phyloP scores from a whole-genome alignment of 1,140 invertebrate species.

The Drosophila albomicans region DNA sequence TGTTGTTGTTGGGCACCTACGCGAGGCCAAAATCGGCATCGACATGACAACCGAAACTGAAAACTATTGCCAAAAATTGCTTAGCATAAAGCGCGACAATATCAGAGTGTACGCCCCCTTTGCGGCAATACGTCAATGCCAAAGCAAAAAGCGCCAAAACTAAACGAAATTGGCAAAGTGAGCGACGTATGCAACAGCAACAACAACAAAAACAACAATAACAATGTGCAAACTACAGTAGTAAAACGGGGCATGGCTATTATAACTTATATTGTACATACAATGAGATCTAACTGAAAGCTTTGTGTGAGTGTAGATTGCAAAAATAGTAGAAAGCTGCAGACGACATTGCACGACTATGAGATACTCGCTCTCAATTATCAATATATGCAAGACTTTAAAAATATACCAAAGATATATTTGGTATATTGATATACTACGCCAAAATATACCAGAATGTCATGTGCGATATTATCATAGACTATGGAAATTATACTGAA shows the following conservation, averaged over 20 bases:
- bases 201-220: conserved; percentile 38
- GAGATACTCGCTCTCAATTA: no score
- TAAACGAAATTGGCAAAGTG: conserved; percentile 59
- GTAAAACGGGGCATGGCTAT: conserved; percentile 66
- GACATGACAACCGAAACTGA: neutral
- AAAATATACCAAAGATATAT: no score
- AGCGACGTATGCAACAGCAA: conserved; percentile 60
- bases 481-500: no score
- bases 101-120: conserved; percentile 75
- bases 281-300: conserved; percentile 14
- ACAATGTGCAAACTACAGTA: conserved; percentile 22
- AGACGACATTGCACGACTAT: no score
- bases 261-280: conserved; percentile 1
- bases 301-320: conserved; percentile 46
- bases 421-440: no score
- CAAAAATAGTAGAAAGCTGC: neutral
- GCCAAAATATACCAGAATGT: no score
- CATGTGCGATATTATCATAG: no score
- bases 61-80: conserved; percentile 65
- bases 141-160: conserved; percentile 40
- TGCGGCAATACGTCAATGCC: conserved; percentile 60
- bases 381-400: no score
- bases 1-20: conserved; percentile 47
- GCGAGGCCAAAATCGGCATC: conserved; percentile 29
- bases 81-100: conserved; percentile 66